These are phyloP conservation scores for Peromyscus leucopus DNA, from an alignment of 2,113 vertebrate genomes.

Conservation along the genomic window DNA sequence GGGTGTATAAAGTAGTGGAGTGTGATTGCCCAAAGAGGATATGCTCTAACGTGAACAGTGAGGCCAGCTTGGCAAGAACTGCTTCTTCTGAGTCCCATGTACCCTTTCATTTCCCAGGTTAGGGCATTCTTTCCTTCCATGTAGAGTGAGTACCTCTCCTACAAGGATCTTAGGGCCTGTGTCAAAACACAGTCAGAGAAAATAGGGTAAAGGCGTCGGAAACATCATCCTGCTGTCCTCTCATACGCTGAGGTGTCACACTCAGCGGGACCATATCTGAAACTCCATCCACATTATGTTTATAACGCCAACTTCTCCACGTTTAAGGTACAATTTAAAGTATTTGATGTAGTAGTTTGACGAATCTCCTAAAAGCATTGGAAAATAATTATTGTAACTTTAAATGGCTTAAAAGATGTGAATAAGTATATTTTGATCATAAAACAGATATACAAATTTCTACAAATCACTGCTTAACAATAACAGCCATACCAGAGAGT, in stretches of 20 bases:
- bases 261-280: neutral
- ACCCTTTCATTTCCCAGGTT: neutral
- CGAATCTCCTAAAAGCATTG: neutral
- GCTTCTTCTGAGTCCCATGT: neutral
- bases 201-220: neutral
- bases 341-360: neutral
- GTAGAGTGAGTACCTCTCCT: neutral
- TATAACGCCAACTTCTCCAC: neutral
- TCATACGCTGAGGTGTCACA: neutral
- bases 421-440: neutral
- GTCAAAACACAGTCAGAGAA: neutral
- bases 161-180: neutral
- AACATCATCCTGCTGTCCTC: neutral
- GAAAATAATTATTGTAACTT: conserved; percentile 36
- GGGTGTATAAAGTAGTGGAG: neutral
- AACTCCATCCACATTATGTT: neutral
- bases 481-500: neutral
- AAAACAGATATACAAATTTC: neutral
- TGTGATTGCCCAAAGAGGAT: neutral
- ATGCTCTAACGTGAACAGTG: no score
- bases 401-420: neutral
- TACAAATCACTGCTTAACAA: neutral
- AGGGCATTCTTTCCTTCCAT: neutral
- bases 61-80: neutral
- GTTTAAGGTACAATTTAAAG: conserved; percentile 1